Evolutionary conservation across 2,113 vertebrate species (phyloP).

Genomic region (Alouatta palliata): DNA sequence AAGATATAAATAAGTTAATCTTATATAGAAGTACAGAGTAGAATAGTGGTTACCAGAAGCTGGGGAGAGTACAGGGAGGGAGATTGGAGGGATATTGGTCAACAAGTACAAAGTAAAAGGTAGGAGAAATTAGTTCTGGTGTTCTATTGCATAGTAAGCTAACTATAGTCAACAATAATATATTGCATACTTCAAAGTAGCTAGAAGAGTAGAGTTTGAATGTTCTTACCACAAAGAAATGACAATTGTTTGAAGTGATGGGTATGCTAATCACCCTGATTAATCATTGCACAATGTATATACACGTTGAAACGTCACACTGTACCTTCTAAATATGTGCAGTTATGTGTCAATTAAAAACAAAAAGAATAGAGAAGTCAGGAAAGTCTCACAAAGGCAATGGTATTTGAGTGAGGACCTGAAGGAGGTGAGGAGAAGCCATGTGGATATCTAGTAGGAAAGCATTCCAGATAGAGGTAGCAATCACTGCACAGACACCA

Average conservation of each 20-base stretch:
- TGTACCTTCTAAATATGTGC: background rate
- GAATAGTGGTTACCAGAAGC: background rate
- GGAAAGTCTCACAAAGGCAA: background rate
- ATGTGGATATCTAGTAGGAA: too few species aligned
- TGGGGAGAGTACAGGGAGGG: background rate
- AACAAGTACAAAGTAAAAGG: background rate
- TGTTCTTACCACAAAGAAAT: background rate
- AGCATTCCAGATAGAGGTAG: background rate
- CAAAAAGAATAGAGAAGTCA: background rate
- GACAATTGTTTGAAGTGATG: background rate
- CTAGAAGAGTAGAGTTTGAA: background rate
- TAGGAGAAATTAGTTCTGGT: background rate
- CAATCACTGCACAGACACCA: background rate
- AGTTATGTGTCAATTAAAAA: background rate
- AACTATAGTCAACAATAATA: background rate
- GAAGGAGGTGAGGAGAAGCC: background rate
- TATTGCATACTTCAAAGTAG: background rate
- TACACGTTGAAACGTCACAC: background rate
- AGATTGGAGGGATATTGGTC: background rate
- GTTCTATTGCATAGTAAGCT: background rate
- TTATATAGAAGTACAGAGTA: background rate
- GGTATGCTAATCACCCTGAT: background rate
- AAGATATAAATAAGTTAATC: background rate
- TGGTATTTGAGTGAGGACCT: background rate
- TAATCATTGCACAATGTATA: background rate